A percentile compares a stretch with the other conserved stretches of the same genome.
Evolutionary conservation across 2,888 invertebrate genomes (phyloP).

Genomic region (Eupeodes latifasciatus): DNA sequence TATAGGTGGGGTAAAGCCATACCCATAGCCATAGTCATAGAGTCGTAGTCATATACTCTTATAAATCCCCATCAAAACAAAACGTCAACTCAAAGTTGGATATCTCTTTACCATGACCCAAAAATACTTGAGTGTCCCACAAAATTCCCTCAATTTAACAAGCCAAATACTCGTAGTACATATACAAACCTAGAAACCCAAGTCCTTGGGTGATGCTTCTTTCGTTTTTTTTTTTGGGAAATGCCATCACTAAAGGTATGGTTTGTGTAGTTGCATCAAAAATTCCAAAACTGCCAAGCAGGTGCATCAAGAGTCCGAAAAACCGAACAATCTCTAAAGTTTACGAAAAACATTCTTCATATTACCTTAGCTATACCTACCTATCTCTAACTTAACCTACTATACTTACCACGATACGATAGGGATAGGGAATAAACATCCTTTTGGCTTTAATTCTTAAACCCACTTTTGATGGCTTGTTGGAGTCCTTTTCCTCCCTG

Average conservation of each 20-base stretch:
- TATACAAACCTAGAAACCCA: too few species aligned
- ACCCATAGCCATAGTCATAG: not conserved
- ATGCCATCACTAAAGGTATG: constrained; percentile 12
- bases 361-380: not conserved
- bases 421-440: constrained; percentile 34
- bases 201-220: constrained; percentile 19
- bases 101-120: constrained; percentile 56
- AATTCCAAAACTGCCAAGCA: constrained; percentile 62
- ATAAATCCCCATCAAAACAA: constrained; percentile 42
- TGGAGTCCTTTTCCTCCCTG: not conserved
- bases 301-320: constrained; percentile 68
- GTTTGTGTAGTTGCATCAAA: constrained; percentile 25
- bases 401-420: constrained; percentile 23
- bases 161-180: constrained; percentile 8
- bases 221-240: not conserved
- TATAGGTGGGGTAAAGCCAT: too few species aligned
- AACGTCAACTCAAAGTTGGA: constrained; percentile 38
- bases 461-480: not conserved
- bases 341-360: constrained; percentile 72
- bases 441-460: constrained; percentile 14
- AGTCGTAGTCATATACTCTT: not conserved
- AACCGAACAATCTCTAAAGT: constrained; percentile 67
- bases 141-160: constrained; percentile 60
- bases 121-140: constrained; percentile 60
- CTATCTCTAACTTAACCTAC: constrained; percentile 58